Percentiles rank a stretch among this genome's conserved stretches.
Conservation (phyloP, 2,888 invertebrate species). For the Drosophila fulvimacula region DNA sequence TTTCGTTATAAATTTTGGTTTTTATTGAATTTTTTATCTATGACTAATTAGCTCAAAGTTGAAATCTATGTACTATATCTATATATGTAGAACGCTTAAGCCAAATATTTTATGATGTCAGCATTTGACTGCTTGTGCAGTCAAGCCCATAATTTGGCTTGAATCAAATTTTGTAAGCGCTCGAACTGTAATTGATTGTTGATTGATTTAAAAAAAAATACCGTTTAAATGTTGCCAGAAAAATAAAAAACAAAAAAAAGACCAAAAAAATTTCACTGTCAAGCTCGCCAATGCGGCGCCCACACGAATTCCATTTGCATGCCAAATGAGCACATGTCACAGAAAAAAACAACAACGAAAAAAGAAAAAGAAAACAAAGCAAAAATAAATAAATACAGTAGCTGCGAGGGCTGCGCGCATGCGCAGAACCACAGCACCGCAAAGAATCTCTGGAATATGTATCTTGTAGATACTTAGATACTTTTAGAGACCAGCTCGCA, state of each 20-base stretch:
- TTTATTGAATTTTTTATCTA: constrained; percentile 3
- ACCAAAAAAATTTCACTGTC: constrained; percentile 50
- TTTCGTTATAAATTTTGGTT: constrained; percentile 1
- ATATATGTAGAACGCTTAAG: neutral
- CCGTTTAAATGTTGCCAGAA: constrained; percentile 23
- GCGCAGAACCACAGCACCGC: constrained; percentile 55
- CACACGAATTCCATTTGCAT: constrained; percentile 61
- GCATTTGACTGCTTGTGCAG: constrained; percentile 16
- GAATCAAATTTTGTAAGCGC: constrained; percentile 26
- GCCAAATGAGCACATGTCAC: constrained; percentile 59
- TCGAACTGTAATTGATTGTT: constrained; percentile 42
- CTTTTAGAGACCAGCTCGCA: constrained; percentile 36
- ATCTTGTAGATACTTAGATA: constrained; percentile 56
- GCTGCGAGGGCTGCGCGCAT: constrained; percentile 69
- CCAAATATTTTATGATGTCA: constrained; percentile 48
- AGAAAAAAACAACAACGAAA: constrained; percentile 5
- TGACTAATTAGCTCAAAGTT: constrained; percentile 39
- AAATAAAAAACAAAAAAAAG: constrained; percentile 4
- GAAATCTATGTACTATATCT: constrained; percentile 21
- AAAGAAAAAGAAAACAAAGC: constrained; percentile 6
- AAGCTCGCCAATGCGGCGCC: constrained; percentile 55
- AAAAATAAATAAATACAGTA: constrained; percentile 57
- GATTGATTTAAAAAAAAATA: constrained; percentile 36
- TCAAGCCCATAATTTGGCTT: constrained; percentile 29
- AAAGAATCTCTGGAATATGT: constrained; percentile 48